Evolutionary conservation across 1,140 invertebrate species (phyloP), one percentile per base, ranked within the genome.

Genomic region (Drosophila nigromelanica): DNA sequence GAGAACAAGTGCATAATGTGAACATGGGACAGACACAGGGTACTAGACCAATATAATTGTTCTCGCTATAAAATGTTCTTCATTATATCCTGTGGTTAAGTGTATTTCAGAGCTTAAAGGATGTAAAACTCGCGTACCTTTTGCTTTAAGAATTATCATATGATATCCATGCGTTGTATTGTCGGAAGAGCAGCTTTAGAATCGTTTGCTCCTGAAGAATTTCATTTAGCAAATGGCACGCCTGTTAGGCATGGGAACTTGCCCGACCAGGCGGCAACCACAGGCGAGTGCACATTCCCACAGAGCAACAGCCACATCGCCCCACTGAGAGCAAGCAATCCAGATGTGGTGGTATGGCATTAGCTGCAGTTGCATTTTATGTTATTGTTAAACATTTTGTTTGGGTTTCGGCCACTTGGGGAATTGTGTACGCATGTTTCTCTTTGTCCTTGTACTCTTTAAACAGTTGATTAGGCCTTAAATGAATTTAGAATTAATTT

Each of bases 191-290:
- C 30, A 30, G 55, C 24, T 18, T 43, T 30, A 15, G 40, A n/a
- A 50, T 14, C 48, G 48, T 27, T 14, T 30, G 4, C 12, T 30
- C 8, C 48, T 30, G 43, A 39, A 42, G 52, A 77, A 77, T 72
- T 77, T 77, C 66, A 77, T 77, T 77, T 76, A 39, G 56, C 74
- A 76, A 76, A 76, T 77, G 67, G 74, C 66, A 50, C 70, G 66
- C 74, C 40, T 71, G 45, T 27, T 30, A 6, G 45, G 54, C 33
- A 40, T 21, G 4, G 51, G 51, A n/a, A 55, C 37, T 55, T 27
- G 12, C 21, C 37, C 3, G 7, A 27, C 52, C 12, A 42, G 37
- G 21, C 55, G 11, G 21, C 24, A 30, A 45, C 55, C 55, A 14
- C 39, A 45, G 40, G 11, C 37, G 33, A 55, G 8, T 52, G 12